Percentiles rank a stretch among this genome's conserved stretches.
These are phyloP conservation scores for Plebejus argus DNA, from an alignment of 2,888 invertebrate genomes.

Conservation along the genomic window DNA sequence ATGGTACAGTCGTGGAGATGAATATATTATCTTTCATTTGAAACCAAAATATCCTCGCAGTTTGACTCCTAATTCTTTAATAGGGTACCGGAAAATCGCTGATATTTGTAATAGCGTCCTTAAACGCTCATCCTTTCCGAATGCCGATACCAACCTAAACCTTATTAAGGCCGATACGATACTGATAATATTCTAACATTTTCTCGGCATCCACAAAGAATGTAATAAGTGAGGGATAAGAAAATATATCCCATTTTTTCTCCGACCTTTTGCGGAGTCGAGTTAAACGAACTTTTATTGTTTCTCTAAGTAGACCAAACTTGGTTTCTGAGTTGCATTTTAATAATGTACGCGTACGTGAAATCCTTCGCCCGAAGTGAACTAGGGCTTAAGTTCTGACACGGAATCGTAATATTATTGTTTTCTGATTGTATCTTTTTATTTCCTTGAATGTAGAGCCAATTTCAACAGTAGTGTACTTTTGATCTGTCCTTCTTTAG, in stretches of 20 bases:
- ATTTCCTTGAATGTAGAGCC: too few species aligned
- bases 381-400: neutral
- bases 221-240: slow-evolving; percentile 21
- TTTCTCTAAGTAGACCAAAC: slow-evolving; percentile 4
- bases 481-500: too few species aligned
- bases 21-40: too few species aligned
- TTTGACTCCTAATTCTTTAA: too few species aligned
- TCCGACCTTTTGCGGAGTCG: slow-evolving; percentile 1
- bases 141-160: neutral
- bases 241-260: slow-evolving; percentile 18
- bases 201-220: slow-evolving; percentile 12
- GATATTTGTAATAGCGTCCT: too few species aligned
- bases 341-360: slow-evolving; percentile 2
- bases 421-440: neutral
- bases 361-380: neutral
- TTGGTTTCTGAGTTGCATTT: slow-evolving; percentile 17
- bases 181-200: slow-evolving; percentile 8
- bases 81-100: too few species aligned
- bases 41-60: too few species aligned
- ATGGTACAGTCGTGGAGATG: too few species aligned
- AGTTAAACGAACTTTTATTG: slow-evolving; percentile 23
- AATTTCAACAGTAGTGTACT: too few species aligned
- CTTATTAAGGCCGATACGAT: neutral
- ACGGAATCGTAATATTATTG: neutral
- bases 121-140: neutral